Evolutionary conservation across 1,140 invertebrate species (phyloP).

Genomic region (Acromyrmex heyeri): DNA sequence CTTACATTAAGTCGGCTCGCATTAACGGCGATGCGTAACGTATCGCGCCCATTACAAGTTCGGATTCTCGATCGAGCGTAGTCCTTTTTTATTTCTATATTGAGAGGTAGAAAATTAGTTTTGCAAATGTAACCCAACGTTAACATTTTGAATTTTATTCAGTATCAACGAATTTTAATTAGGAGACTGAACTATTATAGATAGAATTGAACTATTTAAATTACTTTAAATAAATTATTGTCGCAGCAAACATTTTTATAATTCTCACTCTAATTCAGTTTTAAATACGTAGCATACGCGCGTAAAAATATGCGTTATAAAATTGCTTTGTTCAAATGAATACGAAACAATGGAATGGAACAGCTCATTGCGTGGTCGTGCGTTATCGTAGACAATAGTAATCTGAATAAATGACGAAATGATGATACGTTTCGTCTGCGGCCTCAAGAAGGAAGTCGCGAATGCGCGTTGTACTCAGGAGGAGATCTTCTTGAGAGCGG

Average conservation of each 20-base stretch:
- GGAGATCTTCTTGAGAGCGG: constrained; percentile 61
- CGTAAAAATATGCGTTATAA: not conserved
- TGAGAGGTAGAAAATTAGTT: constrained; percentile 4
- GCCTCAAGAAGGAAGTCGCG: constrained; percentile 46
- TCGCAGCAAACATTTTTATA: not conserved
- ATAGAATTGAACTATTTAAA: not conserved
- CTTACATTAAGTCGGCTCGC: constrained; percentile 81
- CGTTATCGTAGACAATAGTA: constrained; percentile 25
- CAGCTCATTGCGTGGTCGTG: not conserved
- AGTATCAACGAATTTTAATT: not conserved
- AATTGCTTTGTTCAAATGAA: not conserved
- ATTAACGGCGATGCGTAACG: constrained; percentile 80
- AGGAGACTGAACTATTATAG: not conserved
- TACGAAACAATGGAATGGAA: not conserved
- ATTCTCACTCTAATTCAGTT: not conserved
- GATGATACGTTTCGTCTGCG: constrained; percentile 60
- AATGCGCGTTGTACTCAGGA: constrained; percentile 43
- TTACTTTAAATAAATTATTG: not conserved
- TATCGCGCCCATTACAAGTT: constrained; percentile 74
- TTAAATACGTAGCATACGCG: not conserved
- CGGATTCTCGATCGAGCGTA: constrained; percentile 69
- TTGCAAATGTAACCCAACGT: not conserved
- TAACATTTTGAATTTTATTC: not conserved
- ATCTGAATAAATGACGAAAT: constrained; percentile 58
- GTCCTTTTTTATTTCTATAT: constrained; percentile 54